These are phyloP conservation scores for Clitarchus hookeri DNA, from an alignment of 2,888 invertebrate species.

Conservation along the genomic window DNA sequence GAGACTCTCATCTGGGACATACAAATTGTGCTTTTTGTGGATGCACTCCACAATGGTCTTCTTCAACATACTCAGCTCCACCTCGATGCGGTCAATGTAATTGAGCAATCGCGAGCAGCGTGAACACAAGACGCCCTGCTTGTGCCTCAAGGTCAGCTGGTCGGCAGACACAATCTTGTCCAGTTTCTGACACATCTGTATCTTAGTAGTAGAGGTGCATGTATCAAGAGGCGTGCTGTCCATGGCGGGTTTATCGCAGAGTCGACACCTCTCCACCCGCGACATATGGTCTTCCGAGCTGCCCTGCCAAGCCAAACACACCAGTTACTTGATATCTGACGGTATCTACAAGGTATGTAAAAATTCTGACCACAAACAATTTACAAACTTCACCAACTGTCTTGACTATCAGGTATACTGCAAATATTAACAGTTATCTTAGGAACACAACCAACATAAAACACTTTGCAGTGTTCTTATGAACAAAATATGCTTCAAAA, in stretches of 20 bases:
- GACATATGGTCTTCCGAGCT: neutral
- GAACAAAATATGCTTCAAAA: no score
- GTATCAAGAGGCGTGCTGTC: neutral
- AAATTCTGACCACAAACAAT: no score
- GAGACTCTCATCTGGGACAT: neutral
- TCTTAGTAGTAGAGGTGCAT: neutral
- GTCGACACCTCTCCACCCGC: neutral
- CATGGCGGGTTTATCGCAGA: neutral
- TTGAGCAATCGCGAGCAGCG: neutral
- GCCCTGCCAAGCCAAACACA: neutral
- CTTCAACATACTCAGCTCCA: conserved; percentile 11
- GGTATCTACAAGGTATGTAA: no score
- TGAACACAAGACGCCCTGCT: conserved; percentile 4
- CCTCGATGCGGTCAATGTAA: conserved; percentile 5
- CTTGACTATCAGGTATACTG: no score
- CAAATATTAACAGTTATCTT: no score
- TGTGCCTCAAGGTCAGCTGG: neutral
- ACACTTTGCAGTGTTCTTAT: no score
- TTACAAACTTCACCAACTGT: no score
- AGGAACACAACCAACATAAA: no score
- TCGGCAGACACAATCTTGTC: neutral
- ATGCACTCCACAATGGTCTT: conserved; percentile 10
- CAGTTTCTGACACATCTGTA: neutral
- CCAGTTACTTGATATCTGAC: no score
- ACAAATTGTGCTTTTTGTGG: neutral